phyloP scores from a whole-genome alignment of 2,888 invertebrate species.

The Drosophila neotestacea region DNA sequence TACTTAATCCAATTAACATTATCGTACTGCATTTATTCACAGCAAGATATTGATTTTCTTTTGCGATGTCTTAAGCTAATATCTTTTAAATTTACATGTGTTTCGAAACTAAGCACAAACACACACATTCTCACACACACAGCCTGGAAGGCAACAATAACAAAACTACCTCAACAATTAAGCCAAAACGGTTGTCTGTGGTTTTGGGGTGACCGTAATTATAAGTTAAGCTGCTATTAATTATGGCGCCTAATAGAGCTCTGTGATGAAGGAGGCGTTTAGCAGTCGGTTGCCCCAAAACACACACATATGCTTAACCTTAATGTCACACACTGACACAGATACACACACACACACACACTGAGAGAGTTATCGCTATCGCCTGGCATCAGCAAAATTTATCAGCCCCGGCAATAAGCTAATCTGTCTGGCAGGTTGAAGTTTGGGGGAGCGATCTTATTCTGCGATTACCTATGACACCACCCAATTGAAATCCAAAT shows the following conservation, averaged over 20 bases:
- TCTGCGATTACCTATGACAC: slow-evolving; percentile 39
- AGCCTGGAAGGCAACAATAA: slow-evolving; percentile 26
- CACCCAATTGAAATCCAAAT: slow-evolving; percentile 72
- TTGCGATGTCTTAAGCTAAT: slow-evolving; percentile 5
- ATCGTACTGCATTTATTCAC: background rate
- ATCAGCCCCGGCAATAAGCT: slow-evolving; percentile 56
- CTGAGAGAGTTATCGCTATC: slow-evolving; percentile 10
- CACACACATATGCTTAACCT: slow-evolving; percentile 53
- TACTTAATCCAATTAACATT: background rate
- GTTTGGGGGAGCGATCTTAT: slow-evolving; percentile 4
- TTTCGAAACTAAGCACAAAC: slow-evolving; percentile 11
- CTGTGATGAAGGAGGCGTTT: slow-evolving; percentile 10
- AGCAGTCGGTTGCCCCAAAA: slow-evolving; percentile 9
- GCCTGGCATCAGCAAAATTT: slow-evolving; percentile 64
- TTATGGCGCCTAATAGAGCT: slow-evolving; percentile 72
- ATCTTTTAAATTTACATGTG: slow-evolving; percentile 47
- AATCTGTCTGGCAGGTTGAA: slow-evolving; percentile 63
- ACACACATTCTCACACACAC: background rate
- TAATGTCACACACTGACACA: slow-evolving; percentile 30
- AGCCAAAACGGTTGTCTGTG: slow-evolving; percentile 77
- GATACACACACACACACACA: background rate
- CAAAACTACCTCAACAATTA: slow-evolving; percentile 76
- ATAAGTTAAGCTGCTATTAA: slow-evolving; percentile 83
- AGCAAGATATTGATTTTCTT: slow-evolving; percentile 31
- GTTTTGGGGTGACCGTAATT: slow-evolving; percentile 78